A percentile compares a stretch with the other conserved stretches of the same genome.
These are phyloP conservation scores for Limnephilus marmoratus DNA, from an alignment of 2,888 invertebrate species.

Conservation along the genomic window DNA sequence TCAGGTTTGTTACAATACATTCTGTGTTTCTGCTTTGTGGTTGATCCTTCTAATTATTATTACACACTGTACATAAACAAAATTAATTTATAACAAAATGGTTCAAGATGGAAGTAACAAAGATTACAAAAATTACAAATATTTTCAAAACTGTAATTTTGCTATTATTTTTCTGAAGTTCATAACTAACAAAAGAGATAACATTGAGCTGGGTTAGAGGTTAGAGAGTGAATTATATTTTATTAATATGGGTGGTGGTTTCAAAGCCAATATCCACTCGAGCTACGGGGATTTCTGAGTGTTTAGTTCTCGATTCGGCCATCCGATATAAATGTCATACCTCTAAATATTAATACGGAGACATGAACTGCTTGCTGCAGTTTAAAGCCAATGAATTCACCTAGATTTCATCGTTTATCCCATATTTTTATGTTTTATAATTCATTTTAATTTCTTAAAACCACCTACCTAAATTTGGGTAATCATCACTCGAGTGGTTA, in stretches of 20 bases:
- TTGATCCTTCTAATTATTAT: not conserved
- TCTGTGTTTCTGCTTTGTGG: conserved; percentile 34
- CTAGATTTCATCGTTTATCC: too few relatives aligned
- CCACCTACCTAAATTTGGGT: too few relatives aligned
- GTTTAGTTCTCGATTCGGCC: too few relatives aligned
- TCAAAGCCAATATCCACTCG: not conserved
- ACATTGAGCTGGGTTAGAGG: not conserved
- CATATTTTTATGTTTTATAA: too few relatives aligned
- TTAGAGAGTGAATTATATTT: not conserved
- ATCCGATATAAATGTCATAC: too few relatives aligned
- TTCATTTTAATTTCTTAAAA: too few relatives aligned
- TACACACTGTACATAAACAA: not conserved
- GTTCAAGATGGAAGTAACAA: not conserved
- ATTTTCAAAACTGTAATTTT: not conserved
- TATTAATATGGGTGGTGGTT: not conserved
- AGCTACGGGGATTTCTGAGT: too few relatives aligned
- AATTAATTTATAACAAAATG: not conserved
- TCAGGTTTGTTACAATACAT: conserved; percentile 20
- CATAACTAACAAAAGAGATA: not conserved
- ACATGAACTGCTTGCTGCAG: too few relatives aligned
- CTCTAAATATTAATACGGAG: too few relatives aligned
- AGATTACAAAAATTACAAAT: not conserved
- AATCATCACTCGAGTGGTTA: too few relatives aligned
- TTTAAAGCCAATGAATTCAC: too few relatives aligned
- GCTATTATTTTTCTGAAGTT: not conserved